phyloP scores from a whole-genome alignment of 2,888 invertebrate genomes.

The Hyposoter didymator region DNA sequence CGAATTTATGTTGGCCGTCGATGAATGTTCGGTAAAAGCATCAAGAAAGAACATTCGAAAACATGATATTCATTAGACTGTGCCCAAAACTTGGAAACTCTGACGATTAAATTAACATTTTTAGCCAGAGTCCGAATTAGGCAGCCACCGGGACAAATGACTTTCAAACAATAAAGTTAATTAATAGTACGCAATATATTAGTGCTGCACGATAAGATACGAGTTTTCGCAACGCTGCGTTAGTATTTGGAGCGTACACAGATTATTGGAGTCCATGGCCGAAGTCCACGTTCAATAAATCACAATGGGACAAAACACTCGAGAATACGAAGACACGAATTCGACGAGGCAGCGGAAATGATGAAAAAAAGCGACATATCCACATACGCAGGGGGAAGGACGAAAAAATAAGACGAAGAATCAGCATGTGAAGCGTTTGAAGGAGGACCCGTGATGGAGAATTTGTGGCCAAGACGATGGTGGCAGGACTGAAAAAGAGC shows the following conservation, averaged over 20 bases:
- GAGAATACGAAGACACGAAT: slow-evolving; percentile 19
- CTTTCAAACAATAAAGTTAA: neutral
- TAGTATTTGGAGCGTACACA: neutral
- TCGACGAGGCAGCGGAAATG: slow-evolving; percentile 24
- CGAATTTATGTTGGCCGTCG: neutral
- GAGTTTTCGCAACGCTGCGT: neutral
- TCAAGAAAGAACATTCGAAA: neutral
- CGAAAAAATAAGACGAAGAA: slow-evolving; percentile 31
- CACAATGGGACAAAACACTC: slow-evolving; percentile 17
- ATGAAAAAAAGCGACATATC: slow-evolving; percentile 3
- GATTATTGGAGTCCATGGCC: neutral
- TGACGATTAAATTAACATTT: neutral
- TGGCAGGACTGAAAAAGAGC: slow-evolving; percentile 3
- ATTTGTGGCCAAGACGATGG: slow-evolving; percentile 24
- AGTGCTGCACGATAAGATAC: neutral
- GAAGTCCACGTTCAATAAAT: slow-evolving; percentile 27
- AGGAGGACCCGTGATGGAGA: slow-evolving; percentile 21
- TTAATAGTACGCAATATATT: neutral
- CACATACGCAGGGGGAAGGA: neutral
- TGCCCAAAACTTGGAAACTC: neutral
- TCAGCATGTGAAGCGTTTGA: slow-evolving; percentile 51
- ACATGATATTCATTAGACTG: neutral
- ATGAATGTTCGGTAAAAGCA: neutral
- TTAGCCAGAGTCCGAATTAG: neutral
- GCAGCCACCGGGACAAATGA: neutral